Conservation (phyloP, 2,113 vertebrate species). For the Mustela nigripes region DNA sequence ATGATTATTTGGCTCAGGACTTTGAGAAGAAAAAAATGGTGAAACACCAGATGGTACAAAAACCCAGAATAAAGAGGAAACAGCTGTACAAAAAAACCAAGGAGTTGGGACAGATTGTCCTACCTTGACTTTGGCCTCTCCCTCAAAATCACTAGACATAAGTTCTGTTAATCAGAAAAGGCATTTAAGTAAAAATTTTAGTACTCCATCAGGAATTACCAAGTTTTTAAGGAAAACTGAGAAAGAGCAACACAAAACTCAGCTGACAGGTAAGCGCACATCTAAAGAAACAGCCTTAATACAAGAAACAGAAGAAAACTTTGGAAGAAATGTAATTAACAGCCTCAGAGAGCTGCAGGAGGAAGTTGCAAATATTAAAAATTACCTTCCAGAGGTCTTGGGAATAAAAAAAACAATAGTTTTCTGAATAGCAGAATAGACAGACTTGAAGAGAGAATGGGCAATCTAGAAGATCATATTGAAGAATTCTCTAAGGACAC, state of each 20-base stretch:
- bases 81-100: neutral
- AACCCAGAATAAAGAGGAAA: neutral
- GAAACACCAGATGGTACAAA: neutral
- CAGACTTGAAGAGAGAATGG: neutral
- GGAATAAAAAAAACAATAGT: neutral
- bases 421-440: neutral
- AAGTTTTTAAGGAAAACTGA: neutral
- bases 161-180: neutral
- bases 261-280: neutral
- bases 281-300: neutral
- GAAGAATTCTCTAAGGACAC: too few relatives aligned
- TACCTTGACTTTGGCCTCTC: neutral
- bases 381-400: neutral
- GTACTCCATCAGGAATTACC: neutral
- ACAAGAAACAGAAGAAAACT: conserved; percentile 50
- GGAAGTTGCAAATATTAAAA: neutral
- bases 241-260: neutral
- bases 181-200: neutral
- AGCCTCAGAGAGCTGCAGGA: conserved; percentile 27
- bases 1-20: neutral
- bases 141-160: neutral
- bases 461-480: too few relatives aligned
- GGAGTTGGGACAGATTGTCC: neutral
- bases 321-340: conserved; percentile 6
- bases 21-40: neutral